Evolutionary conservation across 2,113 vertebrate genomes (phyloP).

Genomic region (Carassius gibelio): DNA sequence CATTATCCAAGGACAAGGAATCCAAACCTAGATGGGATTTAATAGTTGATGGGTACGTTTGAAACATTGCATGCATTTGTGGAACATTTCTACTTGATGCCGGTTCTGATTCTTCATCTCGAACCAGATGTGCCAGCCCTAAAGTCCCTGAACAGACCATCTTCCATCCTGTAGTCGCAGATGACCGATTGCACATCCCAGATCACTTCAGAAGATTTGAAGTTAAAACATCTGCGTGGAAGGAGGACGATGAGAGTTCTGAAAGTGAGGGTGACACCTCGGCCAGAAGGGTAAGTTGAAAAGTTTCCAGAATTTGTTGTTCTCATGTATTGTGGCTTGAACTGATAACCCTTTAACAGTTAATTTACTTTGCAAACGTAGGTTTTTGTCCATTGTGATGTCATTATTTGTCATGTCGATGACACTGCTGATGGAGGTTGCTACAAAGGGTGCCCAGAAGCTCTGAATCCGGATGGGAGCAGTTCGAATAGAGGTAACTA

Average conservation of each 20-base stretch:
- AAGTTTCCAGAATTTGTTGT: neutral
- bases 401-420: neutral
- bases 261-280: neutral
- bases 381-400: constrained; percentile 33
- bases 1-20: constrained; percentile 44
- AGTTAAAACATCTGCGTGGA: neutral
- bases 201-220: constrained; percentile 38
- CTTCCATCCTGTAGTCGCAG: neutral
- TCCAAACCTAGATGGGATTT: constrained; percentile 72
- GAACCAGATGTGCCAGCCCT: constrained; percentile 9
- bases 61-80: neutral
- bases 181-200: neutral
- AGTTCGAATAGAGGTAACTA: constrained; percentile 12
- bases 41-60: constrained; percentile 68
- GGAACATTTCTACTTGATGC: neutral
- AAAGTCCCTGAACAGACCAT: constrained; percentile 15
- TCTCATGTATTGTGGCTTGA: neutral
- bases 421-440: neutral
- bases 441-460: neutral
- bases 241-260: neutral
- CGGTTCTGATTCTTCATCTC: neutral
- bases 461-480: neutral
- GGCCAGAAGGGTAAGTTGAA: neutral
- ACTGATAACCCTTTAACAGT: neutral
- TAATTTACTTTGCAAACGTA: neutral